Evolutionary conservation across 1,140 invertebrate genomes (phyloP), one percentile per base, ranked within the genome.

Genomic region (Contarinia nasturtii): DNA sequence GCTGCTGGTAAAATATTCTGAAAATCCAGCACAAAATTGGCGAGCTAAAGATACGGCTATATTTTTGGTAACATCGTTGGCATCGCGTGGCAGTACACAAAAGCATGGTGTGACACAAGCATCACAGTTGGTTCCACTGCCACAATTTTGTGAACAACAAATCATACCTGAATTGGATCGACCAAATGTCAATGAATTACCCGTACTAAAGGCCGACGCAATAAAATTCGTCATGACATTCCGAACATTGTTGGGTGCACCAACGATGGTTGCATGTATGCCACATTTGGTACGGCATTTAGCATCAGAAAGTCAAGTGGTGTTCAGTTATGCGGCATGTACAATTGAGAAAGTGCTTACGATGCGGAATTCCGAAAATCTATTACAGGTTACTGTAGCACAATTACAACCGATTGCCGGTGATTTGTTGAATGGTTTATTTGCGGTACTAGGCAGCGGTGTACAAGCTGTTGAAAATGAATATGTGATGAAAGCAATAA

Each of bases 221-320:
- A 83, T 98, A 18, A 97, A 97, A 62, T 98, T 92, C 62, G 66
- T 97, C 10, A 91, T 98, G 78, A 90, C 84, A 12, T 98, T 98
- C 63, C 74, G 94, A 48, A 86, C 83, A 54, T 74, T 95, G 49
- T 68, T 98, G 44, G 84, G 90, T 0, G 73, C 70, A 33, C 81
- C 90, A 51, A 67, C 83, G 21, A 66, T 93, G 2, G 57, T 88
- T 37, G 70, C 73, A 5, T 73, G 76, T 43, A 59, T 97, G 36
- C 86, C 90, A 0, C 67, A 81, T 50, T 60, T 97, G 47, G 69
- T 75, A n/a, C 67, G 72, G 34, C 80, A 84, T 57, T 70, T 93
- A 44, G 62, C 77, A 20, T 73, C 74, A 1, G 73, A 81, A n/a
- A 77, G 77, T 61, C 72, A 76, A 27, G 93, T 98, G 7, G 87